These are phyloP conservation scores for Steromphala cineraria DNA, from an alignment of 2,888 invertebrate species.

Conservation along the genomic window DNA sequence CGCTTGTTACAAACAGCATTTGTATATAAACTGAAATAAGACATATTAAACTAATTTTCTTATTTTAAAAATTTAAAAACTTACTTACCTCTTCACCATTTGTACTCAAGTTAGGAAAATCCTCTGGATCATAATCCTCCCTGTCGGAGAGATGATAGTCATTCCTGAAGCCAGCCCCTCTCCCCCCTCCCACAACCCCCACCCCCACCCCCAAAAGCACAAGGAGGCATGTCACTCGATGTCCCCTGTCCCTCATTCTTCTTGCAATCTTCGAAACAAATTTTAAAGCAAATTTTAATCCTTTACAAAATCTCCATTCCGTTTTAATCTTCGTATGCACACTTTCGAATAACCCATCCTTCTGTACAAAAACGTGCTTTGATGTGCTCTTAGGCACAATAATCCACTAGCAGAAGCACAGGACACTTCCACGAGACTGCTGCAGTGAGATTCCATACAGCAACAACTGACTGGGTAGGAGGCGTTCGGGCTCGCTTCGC, in stretches of 20 bases:
- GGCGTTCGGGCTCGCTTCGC: neutral
- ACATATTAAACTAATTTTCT: no score
- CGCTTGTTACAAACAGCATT: no score
- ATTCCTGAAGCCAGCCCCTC: neutral
- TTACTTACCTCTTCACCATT: neutral
- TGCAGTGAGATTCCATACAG: neutral
- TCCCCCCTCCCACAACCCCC: neutral
- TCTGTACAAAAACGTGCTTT: neutral
- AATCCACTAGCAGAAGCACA: neutral
- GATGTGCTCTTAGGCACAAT: neutral
- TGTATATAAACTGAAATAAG: no score
- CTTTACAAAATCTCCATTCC: neutral
- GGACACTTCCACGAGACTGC: neutral
- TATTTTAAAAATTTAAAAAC: neutral
- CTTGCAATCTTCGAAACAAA: neutral
- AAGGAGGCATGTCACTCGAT: neutral
- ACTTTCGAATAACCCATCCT: neutral
- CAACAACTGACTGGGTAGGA: neutral
- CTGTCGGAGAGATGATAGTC: neutral
- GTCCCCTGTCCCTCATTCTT: no score
- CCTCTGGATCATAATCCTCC: neutral
- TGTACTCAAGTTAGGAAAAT: neutral
- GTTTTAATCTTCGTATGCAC: neutral
- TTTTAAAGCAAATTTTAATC: neutral
- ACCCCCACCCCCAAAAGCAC: neutral